Conservation (phyloP, 2,797 vertebrate species). For the Crypturellus tataupa region DNA sequence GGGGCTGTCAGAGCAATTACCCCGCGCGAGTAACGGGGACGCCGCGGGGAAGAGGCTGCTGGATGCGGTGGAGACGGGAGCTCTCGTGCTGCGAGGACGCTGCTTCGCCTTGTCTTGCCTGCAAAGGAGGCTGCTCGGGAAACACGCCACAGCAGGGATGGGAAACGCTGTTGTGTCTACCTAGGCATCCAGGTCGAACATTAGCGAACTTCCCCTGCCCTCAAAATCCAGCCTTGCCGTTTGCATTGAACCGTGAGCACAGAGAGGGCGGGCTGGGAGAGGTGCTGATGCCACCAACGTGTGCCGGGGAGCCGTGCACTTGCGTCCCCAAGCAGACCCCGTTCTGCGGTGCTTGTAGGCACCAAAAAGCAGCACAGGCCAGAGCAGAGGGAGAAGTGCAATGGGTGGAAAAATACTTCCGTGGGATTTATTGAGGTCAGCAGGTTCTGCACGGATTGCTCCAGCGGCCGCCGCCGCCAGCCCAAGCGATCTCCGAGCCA, state of each 20-base stretch:
- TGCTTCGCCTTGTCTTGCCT: neutral
- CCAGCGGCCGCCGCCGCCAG: neutral
- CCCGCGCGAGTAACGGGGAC: neutral
- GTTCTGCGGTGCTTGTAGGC: neutral
- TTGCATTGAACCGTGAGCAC: neutral
- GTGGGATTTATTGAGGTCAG: neutral
- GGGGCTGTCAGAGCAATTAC: neutral
- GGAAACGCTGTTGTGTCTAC: neutral
- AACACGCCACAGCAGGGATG: too few relatives aligned
- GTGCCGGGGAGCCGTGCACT: neutral
- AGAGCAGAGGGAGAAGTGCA: neutral
- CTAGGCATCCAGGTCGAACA: neutral
- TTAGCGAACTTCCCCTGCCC: neutral
- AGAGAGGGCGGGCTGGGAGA: neutral
- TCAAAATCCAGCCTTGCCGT: neutral
- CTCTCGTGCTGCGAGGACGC: neutral
- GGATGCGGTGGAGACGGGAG: neutral
- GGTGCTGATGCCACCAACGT: neutral
- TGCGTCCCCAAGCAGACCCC: neutral
- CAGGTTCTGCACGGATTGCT: neutral
- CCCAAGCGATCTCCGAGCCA: neutral
- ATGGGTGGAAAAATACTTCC: neutral
- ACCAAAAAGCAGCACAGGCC: neutral
- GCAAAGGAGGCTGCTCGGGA: neutral
- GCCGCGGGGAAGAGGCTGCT: neutral